Evolutionary conservation across 2,888 invertebrate species (phyloP).

Genomic region (Digitonthophagus gazella): DNA sequence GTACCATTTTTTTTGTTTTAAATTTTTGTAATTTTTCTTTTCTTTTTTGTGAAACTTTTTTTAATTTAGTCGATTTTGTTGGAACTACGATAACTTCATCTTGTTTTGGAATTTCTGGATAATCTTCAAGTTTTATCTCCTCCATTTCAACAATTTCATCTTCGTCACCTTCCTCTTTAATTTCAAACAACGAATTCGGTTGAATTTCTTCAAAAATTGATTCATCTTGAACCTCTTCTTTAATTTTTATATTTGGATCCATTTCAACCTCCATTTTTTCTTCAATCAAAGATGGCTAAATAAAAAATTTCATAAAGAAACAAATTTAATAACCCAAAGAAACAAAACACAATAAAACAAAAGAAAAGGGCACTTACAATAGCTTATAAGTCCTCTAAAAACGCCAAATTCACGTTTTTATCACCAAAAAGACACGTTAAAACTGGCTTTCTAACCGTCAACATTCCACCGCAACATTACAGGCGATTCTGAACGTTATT

Average conservation of each 20-base stretch:
- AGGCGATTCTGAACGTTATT: not conserved
- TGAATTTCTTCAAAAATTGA: not conserved
- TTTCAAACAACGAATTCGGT: too few species aligned
- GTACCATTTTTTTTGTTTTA: slow-evolving; percentile 4
- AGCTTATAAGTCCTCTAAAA: too few species aligned
- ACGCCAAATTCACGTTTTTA: too few species aligned
- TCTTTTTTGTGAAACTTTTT: too few species aligned
- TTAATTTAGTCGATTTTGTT: too few species aligned
- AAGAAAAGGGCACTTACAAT: too few species aligned
- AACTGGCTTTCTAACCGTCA: not conserved
- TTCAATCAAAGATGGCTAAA: not conserved
- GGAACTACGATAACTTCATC: not conserved
- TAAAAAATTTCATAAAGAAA: not conserved
- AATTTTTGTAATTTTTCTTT: not conserved
- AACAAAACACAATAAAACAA: too few species aligned
- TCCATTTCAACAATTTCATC: not conserved
- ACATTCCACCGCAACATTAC: too few species aligned
- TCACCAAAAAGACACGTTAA: not conserved
- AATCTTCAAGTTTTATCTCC: not conserved
- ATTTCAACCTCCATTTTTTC: not conserved
- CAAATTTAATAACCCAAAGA: too few species aligned
- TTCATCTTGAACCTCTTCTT: not conserved
- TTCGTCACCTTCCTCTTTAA: not conserved
- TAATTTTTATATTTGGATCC: too few species aligned
- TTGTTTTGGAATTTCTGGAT: not conserved